Conservation (phyloP, 2,888 invertebrate species). For the Aporophyla lueneburgensis region DNA sequence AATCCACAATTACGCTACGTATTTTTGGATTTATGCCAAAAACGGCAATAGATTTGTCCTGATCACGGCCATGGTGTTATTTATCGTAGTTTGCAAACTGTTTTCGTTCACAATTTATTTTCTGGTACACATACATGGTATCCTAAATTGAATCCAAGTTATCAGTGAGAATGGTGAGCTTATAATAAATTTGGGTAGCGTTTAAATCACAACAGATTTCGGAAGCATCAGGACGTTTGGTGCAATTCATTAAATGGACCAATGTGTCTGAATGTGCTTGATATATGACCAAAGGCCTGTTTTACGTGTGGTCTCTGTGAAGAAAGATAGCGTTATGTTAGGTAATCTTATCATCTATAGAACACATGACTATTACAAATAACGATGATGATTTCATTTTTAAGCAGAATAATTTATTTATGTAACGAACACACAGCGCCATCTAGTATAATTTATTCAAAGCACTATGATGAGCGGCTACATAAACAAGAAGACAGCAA, state of each 20-base stretch:
- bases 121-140: background rate
- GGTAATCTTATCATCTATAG: background rate
- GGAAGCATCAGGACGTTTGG: conserved; percentile 78
- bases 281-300: conserved; percentile 80
- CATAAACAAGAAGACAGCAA: too few species aligned
- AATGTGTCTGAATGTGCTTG: conserved; percentile 83
- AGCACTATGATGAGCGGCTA: too few species aligned
- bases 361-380: background rate
- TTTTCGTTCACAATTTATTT: conserved; percentile 17
- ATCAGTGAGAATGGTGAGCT: conserved; percentile 53
- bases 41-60: conserved; percentile 20
- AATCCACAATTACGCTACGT: background rate
- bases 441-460: too few species aligned
- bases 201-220: conserved; percentile 83
- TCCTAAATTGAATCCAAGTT: conserved; percentile 52
- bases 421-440: too few species aligned
- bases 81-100: conserved; percentile 14
- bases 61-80: conserved; percentile 20
- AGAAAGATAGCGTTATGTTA: conserved; percentile 52
- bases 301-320: conserved; percentile 58
- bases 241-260: conserved; percentile 85
- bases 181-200: conserved; percentile 71
- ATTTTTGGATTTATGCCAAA: conserved; percentile 30
- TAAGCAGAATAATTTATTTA: too few species aligned
- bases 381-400: too few species aligned